Percentiles rank a stretch among this genome's conserved stretches.
phyloP scores from a whole-genome alignment of 2,888 invertebrate species.

The Ichneumoninae sp. region DNA sequence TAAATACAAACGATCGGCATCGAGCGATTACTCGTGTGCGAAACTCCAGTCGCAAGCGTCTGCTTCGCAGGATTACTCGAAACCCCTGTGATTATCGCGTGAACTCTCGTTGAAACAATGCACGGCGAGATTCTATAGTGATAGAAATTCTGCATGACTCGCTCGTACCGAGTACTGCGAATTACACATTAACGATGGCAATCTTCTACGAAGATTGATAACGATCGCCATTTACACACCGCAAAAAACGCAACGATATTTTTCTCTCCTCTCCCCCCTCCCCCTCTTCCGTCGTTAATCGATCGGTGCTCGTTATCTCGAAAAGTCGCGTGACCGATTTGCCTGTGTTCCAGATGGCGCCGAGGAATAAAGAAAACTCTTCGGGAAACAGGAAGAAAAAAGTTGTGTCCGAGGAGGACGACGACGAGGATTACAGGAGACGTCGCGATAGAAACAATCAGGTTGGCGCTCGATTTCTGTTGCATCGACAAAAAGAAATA shows the following conservation, averaged over 20 bases:
- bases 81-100: conserved; percentile 43
- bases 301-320: neutral
- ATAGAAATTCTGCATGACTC: conserved; percentile 2
- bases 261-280: neutral
- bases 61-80: neutral
- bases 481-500: neutral
- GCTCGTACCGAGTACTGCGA: neutral
- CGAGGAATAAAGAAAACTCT: conserved; percentile 81
- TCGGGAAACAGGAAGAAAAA: conserved; percentile 77
- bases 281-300: neutral
- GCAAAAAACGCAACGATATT: neutral
- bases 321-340: conserved; percentile 23
- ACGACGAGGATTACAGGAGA: conserved; percentile 90
- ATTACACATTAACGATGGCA: neutral
- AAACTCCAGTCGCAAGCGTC: conserved; percentile 1
- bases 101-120: conserved; percentile 20
- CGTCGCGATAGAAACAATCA: conserved; percentile 92
- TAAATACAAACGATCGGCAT: conserved; percentile 70
- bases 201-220: conserved; percentile 18
- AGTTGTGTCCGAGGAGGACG: conserved; percentile 86
- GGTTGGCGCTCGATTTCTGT: conserved; percentile 81
- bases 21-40: conserved; percentile 54
- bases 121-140: neutral
- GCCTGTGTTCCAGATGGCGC: conserved; percentile 79
- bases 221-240: conserved; percentile 17